phyloP scores from a whole-genome alignment of 2,797 vertebrate species.

The Luscinia megarhynchos region DNA sequence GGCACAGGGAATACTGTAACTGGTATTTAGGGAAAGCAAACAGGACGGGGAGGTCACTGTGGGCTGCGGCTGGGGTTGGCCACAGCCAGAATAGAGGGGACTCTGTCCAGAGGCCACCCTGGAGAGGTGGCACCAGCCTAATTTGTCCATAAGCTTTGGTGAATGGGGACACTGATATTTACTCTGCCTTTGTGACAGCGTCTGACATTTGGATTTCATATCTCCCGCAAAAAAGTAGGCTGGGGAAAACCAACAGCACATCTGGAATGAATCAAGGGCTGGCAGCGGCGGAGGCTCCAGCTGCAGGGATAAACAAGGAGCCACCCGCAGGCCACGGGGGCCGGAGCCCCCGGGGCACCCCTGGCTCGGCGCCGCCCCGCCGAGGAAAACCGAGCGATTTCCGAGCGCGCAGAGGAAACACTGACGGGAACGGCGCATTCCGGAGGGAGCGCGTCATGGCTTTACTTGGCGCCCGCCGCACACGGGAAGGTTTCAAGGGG shows the following conservation, averaged over 20 bases:
- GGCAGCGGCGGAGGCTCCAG: not conserved
- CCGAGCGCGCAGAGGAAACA: slow-evolving; percentile 31
- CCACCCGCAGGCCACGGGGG: not conserved
- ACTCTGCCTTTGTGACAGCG: not conserved
- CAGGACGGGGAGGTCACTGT: not conserved
- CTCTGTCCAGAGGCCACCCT: slow-evolving; percentile 17
- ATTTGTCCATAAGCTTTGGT: not conserved
- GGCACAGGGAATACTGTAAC: slow-evolving; percentile 22
- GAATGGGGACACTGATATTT: not conserved
- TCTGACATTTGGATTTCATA: not conserved
- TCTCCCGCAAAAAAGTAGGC: too few species aligned
- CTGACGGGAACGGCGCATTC: slow-evolving; percentile 27
- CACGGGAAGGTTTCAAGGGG: not conserved
- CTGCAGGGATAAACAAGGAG: slow-evolving; percentile 34
- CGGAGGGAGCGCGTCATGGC: slow-evolving; percentile 36
- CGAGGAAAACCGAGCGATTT: not conserved
- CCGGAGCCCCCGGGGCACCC: not conserved
- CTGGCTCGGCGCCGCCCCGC: not conserved
- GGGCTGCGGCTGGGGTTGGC: not conserved
- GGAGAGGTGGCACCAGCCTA: not conserved
- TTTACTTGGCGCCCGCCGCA: slow-evolving; percentile 3
- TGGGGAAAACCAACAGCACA: not conserved
- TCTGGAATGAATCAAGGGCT: slow-evolving; percentile 8
- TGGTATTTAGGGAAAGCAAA: slow-evolving; percentile 44
- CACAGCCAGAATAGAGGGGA: not conserved